Conservation (phyloP, 2,888 invertebrate species). For the Rhopalosiphum nymphaeae region DNA sequence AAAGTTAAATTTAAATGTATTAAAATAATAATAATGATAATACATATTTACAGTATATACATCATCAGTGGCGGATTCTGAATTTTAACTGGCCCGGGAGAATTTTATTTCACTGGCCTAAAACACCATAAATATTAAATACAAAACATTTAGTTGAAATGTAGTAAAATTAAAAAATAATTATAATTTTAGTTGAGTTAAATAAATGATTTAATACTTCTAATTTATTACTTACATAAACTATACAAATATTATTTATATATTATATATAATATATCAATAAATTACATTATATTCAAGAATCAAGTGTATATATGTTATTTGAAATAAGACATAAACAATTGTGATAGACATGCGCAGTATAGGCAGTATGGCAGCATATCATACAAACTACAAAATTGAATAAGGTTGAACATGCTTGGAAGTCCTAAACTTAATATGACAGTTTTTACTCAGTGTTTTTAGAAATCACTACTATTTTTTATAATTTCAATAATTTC, state of each 20-base stretch:
- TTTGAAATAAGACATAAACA: not conserved
- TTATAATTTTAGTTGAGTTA: no score
- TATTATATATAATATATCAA: no score
- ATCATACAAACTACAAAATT: slow-evolving; percentile 1
- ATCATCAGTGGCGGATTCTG: not conserved
- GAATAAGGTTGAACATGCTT: not conserved
- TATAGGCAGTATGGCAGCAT: not conserved
- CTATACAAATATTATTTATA: no score
- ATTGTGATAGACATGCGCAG: not conserved
- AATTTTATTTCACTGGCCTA: no score
- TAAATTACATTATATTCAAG: no score
- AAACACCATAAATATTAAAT: no score
- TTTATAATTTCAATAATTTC: not conserved
- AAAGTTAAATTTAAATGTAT: not conserved
- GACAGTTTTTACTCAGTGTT: slow-evolving; percentile 33
- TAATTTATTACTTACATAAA: no score
- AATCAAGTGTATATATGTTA: no score
- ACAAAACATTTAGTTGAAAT: no score
- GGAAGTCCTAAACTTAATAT: not conserved
- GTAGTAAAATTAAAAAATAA: no score
- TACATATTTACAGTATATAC: not conserved
- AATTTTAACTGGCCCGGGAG: no score
- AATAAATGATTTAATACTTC: no score
- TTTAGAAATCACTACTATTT: slow-evolving; percentile 29
- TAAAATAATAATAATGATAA: not conserved